phyloP scores from a whole-genome alignment of 2,113 vertebrate species.

The Baryphthengus martii region DNA sequence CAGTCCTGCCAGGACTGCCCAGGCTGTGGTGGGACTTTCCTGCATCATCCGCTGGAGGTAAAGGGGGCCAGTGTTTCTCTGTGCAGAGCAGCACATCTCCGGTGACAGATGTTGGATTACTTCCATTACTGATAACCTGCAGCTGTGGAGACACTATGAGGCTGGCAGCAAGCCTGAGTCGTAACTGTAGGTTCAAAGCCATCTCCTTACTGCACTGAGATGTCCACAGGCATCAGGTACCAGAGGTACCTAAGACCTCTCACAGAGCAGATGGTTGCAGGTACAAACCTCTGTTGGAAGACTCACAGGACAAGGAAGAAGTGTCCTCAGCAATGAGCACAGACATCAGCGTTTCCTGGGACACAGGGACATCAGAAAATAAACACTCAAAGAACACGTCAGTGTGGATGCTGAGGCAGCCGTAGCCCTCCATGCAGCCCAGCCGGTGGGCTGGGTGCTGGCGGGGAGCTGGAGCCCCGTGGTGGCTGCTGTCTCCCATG shows the following conservation, averaged over 20 bases:
- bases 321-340: not conserved
- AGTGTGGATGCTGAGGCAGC: not conserved
- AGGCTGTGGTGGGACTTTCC: not conserved
- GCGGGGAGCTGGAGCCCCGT: not conserved
- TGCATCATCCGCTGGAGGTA: not conserved
- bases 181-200: not conserved
- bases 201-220: not conserved
- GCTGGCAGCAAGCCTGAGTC: not conserved
- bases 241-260: not conserved
- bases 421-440: not conserved
- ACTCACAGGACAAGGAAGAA: not conserved
- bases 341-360: not conserved
- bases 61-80: not conserved
- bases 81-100: not conserved
- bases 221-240: not conserved
- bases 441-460: not conserved
- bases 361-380: not conserved
- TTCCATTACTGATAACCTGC: not conserved
- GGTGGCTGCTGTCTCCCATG: not conserved
- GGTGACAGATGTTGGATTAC: not conserved
- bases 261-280: not conserved
- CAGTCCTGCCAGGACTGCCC: not conserved
- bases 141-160: not conserved
- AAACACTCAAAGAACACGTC: not conserved
- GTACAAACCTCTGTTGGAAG: not conserved